A percentile compares a stretch with the other conserved stretches of the same genome.
Conservation (phyloP, 2,113 vertebrate genomes). For the Lichenostomus cassidix region DNA sequence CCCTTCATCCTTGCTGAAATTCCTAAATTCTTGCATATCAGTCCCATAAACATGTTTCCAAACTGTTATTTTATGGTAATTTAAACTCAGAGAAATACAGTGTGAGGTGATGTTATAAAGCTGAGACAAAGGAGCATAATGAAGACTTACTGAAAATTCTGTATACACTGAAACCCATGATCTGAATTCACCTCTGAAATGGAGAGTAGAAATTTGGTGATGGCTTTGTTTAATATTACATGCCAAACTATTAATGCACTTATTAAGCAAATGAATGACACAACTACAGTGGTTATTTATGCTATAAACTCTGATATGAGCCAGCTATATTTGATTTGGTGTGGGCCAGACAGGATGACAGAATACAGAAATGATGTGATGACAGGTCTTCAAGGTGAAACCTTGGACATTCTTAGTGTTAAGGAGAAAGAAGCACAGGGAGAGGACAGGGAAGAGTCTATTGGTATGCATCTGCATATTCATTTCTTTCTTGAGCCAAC, state of each 20-base stretch:
- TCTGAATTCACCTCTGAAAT: neutral
- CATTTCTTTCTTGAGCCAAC: neutral
- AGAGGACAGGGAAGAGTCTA: neutral
- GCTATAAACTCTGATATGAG: neutral
- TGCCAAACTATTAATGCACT: neutral
- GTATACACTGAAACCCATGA: neutral
- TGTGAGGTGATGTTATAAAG: neutral
- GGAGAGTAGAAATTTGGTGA: neutral
- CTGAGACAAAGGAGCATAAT: neutral
- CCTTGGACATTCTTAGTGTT: neutral
- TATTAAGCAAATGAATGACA: neutral
- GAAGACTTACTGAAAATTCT: neutral
- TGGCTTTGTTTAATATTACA: neutral
- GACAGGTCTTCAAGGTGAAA: neutral
- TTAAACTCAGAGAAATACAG: neutral
- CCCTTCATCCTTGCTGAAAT: neutral
- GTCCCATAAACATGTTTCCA: neutral
- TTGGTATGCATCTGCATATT: neutral
- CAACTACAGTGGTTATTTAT: neutral
- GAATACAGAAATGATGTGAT: neutral
- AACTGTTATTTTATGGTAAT: neutral
- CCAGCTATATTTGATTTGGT: neutral
- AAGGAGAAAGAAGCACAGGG: neutral
- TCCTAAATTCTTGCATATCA: neutral
- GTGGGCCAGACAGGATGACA: neutral